Percentiles rank a stretch among this genome's conserved stretches.
Evolutionary conservation across 64 coral and sea anemone genomes (phyloP).

Genomic region (Montipora sp.): DNA sequence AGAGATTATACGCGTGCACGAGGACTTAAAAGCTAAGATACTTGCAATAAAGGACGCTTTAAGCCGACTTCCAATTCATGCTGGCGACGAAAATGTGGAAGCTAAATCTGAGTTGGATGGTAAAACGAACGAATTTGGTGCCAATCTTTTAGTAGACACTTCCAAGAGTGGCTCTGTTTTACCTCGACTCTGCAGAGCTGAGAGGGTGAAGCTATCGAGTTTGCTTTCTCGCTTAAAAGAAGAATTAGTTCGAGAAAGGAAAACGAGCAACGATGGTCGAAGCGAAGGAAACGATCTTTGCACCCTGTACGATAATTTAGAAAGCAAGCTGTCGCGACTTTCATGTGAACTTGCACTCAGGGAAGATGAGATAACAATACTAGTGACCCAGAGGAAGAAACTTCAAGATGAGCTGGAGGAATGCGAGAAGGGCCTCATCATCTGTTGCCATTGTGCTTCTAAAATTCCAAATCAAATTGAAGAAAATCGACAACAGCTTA

Average conservation of each 20-base stretch:
- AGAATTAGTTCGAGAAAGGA: slow-evolving; percentile 39
- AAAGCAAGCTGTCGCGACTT: slow-evolving; percentile 80
- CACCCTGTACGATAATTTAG: slow-evolving; percentile 77
- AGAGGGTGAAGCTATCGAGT: slow-evolving; percentile 43
- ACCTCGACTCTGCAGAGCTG: slow-evolving; percentile 54
- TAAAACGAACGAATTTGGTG: slow-evolving; percentile 33
- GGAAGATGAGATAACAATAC: slow-evolving; percentile 71
- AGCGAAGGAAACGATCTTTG: slow-evolving; percentile 70
- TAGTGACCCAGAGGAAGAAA: slow-evolving; percentile 67
- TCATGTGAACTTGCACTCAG: slow-evolving; percentile 84
- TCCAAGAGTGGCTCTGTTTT: slow-evolving; percentile 50
- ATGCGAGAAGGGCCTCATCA: slow-evolving; percentile 45
- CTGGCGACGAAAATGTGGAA: slow-evolving; percentile 27
- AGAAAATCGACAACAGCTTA: slow-evolving; percentile 41
- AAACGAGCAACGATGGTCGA: slow-evolving; percentile 34
- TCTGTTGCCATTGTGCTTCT: slow-evolving; percentile 56
- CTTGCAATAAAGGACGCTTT: slow-evolving; percentile 74
- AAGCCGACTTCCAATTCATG: slow-evolving; percentile 3
- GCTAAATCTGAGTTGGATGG: slow-evolving; percentile 23
- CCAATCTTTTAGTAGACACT: slow-evolving; percentile 20
- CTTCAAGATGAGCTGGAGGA: slow-evolving; percentile 84
- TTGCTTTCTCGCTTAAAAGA: slow-evolving; percentile 50
- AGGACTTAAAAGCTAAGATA: slow-evolving; percentile 83
- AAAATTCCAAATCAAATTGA: slow-evolving; percentile 63
- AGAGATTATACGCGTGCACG: slow-evolving; percentile 83